A percentile compares a stretch with the other conserved stretches of the same genome.
These are phyloP conservation scores for Lacerta viridis DNA, from an alignment of 2,797 vertebrate species.

Conservation along the genomic window DNA sequence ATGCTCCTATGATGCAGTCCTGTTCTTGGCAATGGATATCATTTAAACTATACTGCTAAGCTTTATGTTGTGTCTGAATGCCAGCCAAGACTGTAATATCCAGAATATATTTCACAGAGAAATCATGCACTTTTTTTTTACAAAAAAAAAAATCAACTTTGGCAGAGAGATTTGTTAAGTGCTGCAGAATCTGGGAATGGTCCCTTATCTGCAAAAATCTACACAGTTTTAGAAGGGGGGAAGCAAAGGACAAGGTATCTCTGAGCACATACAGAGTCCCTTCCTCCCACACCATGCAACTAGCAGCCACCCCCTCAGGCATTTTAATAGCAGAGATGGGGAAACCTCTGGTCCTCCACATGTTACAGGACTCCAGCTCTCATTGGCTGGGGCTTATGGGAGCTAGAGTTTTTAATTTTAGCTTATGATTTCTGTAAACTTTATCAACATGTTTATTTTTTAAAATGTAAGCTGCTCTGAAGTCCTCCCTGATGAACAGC, in stretches of 20 bases:
- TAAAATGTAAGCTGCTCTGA: too few species aligned
- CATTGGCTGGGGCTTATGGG: too few species aligned
- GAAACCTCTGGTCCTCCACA: too few species aligned
- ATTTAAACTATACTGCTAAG: conserved; percentile 58
- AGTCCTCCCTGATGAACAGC: too few species aligned
- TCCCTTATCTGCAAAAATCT: neutral
- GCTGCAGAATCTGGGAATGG: neutral
- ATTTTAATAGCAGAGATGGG: neutral
- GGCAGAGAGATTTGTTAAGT: conserved; percentile 30
- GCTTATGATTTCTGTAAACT: too few species aligned
- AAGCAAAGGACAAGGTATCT: neutral
- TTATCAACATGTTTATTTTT: too few species aligned
- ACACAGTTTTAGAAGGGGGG: neutral
- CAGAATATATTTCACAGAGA: conserved; percentile 49
- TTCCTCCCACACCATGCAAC: neutral
- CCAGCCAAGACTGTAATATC: conserved; percentile 62
- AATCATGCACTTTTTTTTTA: conserved; percentile 49
- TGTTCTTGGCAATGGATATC: conserved; percentile 55
- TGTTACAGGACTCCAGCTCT: too few species aligned
- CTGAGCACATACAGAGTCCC: neutral
- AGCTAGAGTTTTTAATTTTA: too few species aligned
- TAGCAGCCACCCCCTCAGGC: neutral
- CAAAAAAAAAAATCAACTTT: conserved; percentile 46
- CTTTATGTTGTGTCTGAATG: conserved; percentile 49
- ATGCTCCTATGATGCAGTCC: conserved; percentile 50